Conservation (phyloP, 2,888 invertebrate species). For the Cataglyphis livida region DNA sequence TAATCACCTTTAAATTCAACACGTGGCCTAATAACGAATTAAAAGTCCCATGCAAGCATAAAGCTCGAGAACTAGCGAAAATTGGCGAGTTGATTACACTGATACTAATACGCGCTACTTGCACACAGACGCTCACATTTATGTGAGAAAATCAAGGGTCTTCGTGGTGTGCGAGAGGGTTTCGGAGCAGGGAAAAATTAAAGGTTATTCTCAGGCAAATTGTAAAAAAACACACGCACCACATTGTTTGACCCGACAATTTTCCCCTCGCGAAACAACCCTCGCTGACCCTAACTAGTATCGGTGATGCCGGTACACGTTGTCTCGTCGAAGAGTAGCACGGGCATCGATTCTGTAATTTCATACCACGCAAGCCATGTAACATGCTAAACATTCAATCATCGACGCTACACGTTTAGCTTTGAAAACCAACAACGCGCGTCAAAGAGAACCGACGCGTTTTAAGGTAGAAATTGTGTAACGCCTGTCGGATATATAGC, state of each 20-base stretch:
- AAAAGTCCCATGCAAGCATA: slow-evolving; percentile 31
- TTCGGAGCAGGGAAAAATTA: slow-evolving; percentile 64
- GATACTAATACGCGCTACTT: slow-evolving; percentile 12
- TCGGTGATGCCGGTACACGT: slow-evolving; percentile 55
- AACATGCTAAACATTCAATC: slow-evolving; percentile 53
- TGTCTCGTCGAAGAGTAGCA: slow-evolving; percentile 58
- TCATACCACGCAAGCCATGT: slow-evolving; percentile 41
- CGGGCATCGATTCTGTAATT: slow-evolving; percentile 55
- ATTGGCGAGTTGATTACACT: slow-evolving; percentile 42
- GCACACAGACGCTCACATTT: background rate
- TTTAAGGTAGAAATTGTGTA: slow-evolving; percentile 31
- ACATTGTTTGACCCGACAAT: slow-evolving; percentile 55
- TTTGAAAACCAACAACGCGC: slow-evolving; percentile 47
- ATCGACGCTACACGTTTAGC: slow-evolving; percentile 30
- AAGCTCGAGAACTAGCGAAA: slow-evolving; percentile 1
- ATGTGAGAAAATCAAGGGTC: slow-evolving; percentile 26
- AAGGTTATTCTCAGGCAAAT: slow-evolving; percentile 68
- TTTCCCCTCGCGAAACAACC: slow-evolving; percentile 63
- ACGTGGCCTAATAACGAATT: slow-evolving; percentile 50
- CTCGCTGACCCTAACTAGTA: slow-evolving; percentile 69
- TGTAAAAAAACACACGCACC: slow-evolving; percentile 62
- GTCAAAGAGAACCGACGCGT: slow-evolving; percentile 11
- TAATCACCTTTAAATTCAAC: slow-evolving; percentile 4
- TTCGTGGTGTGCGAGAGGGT: slow-evolving; percentile 40
- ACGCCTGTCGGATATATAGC: background rate